Evolutionary conservation across 2,113 vertebrate genomes (phyloP).

Genomic region (Callocephalon fimbriatum): DNA sequence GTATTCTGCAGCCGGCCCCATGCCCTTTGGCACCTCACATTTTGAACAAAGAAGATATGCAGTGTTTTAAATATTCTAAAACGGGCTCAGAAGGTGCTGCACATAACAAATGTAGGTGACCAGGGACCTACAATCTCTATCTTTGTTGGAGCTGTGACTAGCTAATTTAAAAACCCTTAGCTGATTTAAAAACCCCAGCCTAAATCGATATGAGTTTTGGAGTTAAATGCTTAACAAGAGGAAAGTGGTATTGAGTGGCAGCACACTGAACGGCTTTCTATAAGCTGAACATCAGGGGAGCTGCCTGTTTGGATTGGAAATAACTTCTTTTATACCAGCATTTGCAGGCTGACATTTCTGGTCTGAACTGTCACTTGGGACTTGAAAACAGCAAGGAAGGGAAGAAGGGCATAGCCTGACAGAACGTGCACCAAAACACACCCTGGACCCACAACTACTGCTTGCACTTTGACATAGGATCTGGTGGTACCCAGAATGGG

Average conservation of each 20-base stretch:
- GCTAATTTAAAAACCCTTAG: neutral
- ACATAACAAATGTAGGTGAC: neutral
- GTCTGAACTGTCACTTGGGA: neutral
- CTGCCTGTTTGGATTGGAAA: neutral
- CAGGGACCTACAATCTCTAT: neutral
- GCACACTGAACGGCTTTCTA: neutral
- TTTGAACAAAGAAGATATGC: neutral
- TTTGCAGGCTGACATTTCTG: neutral
- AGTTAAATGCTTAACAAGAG: neutral
- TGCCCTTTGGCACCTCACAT: neutral
- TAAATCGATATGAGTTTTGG: neutral
- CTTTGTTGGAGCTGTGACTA: neutral
- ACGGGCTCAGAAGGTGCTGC: neutral
- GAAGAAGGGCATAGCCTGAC: neutral
- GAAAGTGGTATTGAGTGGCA: neutral
- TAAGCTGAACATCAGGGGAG: neutral
- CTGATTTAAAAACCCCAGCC: neutral
- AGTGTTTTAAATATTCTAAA: neutral
- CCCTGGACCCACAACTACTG: fast-evolving
- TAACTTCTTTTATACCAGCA: neutral
- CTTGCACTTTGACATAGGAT: neutral
- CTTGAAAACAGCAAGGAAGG: neutral
- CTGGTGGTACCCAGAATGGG: neutral
- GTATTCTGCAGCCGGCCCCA: neutral
- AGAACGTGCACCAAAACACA: neutral